Conservation (phyloP, 2,797 vertebrate genomes). For the Leucoraja ocellata region DNA sequence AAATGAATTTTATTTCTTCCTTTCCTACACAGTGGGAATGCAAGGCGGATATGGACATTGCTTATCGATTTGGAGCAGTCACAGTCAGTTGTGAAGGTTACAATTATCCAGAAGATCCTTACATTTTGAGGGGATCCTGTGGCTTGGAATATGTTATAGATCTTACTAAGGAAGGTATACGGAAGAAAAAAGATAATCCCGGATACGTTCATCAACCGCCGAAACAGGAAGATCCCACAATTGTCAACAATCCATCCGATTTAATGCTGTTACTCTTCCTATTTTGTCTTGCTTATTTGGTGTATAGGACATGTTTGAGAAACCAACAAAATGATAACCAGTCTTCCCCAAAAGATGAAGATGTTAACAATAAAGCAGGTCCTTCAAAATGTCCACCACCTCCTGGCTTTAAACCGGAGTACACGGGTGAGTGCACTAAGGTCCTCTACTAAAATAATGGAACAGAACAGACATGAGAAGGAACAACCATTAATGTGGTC, state of each 20-base stretch:
- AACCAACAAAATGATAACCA: constrained; percentile 49
- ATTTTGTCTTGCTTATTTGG: constrained; percentile 64
- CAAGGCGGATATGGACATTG: constrained; percentile 75
- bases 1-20: not conserved
- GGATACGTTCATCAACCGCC: constrained; percentile 57
- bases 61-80: constrained; percentile 70
- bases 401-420: constrained; percentile 79
- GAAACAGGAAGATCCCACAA: constrained; percentile 46
- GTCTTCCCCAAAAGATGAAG: constrained; percentile 41
- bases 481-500: not conserved
- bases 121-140: constrained; percentile 80
- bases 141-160: constrained; percentile 81
- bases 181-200: constrained; percentile 53
- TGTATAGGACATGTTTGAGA: constrained; percentile 79
- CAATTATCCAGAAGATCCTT: constrained; percentile 70
- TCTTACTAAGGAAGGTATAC: constrained; percentile 65
- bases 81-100: constrained; percentile 87
- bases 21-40: constrained; percentile 78
- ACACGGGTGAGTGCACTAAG: constrained; percentile 62
- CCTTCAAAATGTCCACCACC: constrained; percentile 58
- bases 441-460: not conserved
- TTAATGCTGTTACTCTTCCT: constrained; percentile 62
- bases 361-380: constrained; percentile 38
- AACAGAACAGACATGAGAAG: not conserved
- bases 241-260: constrained; percentile 52